phyloP scores from a whole-genome alignment of 2,888 invertebrate genomes.

The Elysia crispata region DNA sequence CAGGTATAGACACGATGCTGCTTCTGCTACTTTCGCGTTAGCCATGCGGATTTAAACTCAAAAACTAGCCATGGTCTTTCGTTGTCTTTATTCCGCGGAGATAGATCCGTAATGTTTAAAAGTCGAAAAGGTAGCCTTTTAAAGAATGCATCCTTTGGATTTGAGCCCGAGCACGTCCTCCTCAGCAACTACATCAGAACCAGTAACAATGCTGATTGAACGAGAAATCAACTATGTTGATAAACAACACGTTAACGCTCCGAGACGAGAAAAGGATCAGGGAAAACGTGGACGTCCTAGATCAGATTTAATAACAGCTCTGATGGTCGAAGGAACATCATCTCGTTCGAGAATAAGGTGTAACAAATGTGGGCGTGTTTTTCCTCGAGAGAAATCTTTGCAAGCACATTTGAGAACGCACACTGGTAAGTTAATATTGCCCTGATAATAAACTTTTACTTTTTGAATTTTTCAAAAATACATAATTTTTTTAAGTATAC shows the following conservation, averaged over 20 bases:
- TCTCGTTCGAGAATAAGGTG: constrained; percentile 86
- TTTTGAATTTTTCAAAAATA: too few species aligned
- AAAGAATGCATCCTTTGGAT: constrained; percentile 47
- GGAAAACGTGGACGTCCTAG: constrained; percentile 83
- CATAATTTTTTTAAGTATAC: too few species aligned
- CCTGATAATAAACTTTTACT: too few species aligned
- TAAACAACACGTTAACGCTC: too few species aligned
- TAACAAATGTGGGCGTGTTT: constrained; percentile 84
- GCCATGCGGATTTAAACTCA: too few species aligned
- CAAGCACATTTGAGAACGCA: constrained; percentile 81
- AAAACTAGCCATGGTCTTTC: too few species aligned
- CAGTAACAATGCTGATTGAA: too few species aligned
- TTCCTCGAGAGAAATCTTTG: constrained; percentile 86
- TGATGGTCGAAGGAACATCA: constrained; percentile 85
- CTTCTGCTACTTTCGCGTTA: too few species aligned
- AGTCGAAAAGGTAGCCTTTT: constrained; percentile 3
- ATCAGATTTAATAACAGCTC: constrained; percentile 83
- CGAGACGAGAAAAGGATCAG: constrained; percentile 66
- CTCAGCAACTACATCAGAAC: not conserved
- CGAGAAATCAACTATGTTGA: too few species aligned
- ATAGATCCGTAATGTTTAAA: too few species aligned
- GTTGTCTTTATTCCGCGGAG: too few species aligned
- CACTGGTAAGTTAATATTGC: constrained; percentile 76
- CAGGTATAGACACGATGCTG: too few species aligned
- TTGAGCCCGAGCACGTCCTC: constrained; percentile 30